Percentiles rank a stretch among this genome's conserved stretches.
phyloP scores from a whole-genome alignment of 2,797 vertebrate species.

The Crax fasciolata region DNA sequence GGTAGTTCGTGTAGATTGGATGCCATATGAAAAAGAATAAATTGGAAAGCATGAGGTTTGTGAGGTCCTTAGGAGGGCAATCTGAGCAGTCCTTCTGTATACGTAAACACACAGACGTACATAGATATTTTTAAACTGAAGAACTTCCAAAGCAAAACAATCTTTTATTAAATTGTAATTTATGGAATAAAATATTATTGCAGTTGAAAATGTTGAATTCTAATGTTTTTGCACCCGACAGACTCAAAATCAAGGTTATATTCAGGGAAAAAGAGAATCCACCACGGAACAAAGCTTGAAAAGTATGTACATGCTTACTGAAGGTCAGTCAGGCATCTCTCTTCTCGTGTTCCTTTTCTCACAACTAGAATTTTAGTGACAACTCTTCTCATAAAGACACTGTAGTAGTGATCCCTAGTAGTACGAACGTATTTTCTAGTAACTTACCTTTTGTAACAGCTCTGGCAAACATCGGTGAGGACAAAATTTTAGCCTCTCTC shows the following conservation, averaged over 20 bases:
- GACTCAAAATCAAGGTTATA: background rate
- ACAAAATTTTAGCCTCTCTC: background rate
- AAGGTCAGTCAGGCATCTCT: background rate
- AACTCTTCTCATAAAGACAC: background rate
- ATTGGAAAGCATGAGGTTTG: background rate
- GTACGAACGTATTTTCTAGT: background rate
- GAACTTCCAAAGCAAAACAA: background rate
- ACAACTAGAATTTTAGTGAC: background rate
- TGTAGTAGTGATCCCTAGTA: background rate
- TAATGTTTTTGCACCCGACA: background rate
- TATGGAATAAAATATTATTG: background rate
- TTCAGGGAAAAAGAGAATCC: background rate
- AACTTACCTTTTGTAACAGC: background rate
- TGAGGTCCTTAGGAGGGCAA: background rate
- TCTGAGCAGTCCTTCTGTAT: background rate
- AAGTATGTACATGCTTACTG: background rate
- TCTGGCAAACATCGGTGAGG: background rate
- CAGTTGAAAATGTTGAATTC: background rate
- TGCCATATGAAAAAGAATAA: background rate
- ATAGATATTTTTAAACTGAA: background rate
- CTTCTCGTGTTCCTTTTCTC: background rate
- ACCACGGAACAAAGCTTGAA: background rate
- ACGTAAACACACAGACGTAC: background rate
- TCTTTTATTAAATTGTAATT: background rate
- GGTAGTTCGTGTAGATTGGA: background rate